These are phyloP conservation scores for Neostethus bicornis DNA, from an alignment of 2,797 vertebrate genomes.

Conservation along the genomic window DNA sequence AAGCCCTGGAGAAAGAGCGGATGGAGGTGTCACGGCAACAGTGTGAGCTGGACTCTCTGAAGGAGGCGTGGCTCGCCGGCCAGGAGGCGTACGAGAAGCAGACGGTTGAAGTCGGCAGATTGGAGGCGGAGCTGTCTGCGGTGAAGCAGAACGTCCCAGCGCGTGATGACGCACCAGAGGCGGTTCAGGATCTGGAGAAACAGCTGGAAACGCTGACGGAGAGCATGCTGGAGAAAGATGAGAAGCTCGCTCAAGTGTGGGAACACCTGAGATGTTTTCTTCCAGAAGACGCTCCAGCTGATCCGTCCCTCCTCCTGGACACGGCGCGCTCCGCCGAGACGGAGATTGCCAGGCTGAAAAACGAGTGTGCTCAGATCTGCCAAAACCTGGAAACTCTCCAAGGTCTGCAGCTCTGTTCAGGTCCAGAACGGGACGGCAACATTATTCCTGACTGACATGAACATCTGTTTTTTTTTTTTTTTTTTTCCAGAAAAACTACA, in stretches of 20 bases:
- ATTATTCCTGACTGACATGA: not conserved
- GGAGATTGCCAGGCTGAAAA: constrained; percentile 62
- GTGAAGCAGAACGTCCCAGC: constrained; percentile 48
- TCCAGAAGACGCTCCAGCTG: constrained; percentile 47
- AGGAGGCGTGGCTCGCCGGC: constrained; percentile 41
- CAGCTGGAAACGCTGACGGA: constrained; percentile 60
- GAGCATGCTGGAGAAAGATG: constrained; percentile 41
- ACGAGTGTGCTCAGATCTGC: constrained; percentile 59
- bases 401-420: constrained; percentile 43
- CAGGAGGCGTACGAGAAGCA: constrained; percentile 69
- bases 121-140: constrained; percentile 60
- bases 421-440: not conserved
- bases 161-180: constrained; percentile 17
- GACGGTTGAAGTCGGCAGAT: constrained; percentile 64
- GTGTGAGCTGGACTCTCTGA: constrained; percentile 56
- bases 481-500: constrained; percentile 79
- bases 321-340: constrained; percentile 60
- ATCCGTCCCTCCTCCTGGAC: constrained; percentile 60
- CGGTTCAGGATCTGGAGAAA: too few species aligned
- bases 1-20: constrained; percentile 57
- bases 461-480: constrained; percentile 48
- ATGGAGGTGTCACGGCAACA: constrained; percentile 39
- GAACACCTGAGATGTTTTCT: constrained; percentile 60
- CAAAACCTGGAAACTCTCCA: constrained; percentile 65
- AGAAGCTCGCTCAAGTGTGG: constrained; percentile 70